These are phyloP conservation scores for Pseudorectes ferrugineus DNA, from an alignment of 2,113 vertebrate species.

Conservation along the genomic window DNA sequence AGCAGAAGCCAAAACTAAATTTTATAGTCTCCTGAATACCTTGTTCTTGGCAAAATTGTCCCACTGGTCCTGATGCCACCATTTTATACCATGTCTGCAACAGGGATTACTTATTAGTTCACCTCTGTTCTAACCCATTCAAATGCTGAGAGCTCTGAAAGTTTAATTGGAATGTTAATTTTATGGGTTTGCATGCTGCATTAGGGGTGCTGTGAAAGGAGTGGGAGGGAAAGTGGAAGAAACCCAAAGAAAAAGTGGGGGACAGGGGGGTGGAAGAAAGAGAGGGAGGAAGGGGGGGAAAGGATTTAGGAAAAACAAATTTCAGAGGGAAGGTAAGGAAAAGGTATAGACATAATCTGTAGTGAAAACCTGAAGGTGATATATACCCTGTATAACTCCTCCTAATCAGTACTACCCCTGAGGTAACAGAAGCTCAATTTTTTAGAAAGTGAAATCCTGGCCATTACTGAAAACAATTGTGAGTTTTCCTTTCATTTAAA, in stretches of 20 bases:
- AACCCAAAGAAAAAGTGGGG: neutral
- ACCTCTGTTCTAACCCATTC: neutral
- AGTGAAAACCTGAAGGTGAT: neutral
- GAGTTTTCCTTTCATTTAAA: neutral
- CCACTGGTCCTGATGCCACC: neutral
- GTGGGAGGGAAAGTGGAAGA: neutral
- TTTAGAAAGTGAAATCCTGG: neutral
- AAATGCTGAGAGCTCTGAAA: neutral
- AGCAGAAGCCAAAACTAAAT: neutral
- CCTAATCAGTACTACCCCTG: neutral
- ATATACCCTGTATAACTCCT: neutral
- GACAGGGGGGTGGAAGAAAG: accelerated
- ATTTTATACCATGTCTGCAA: neutral
- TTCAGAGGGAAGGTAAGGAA: neutral
- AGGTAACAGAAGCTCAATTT: neutral
- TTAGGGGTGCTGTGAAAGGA: neutral
- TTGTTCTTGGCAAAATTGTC: neutral
- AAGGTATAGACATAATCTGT: neutral
- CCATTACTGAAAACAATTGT: neutral
- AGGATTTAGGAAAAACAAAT: neutral
- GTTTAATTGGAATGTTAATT: neutral
- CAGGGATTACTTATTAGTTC: neutral
- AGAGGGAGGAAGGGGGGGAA: accelerated
- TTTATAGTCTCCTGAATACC: neutral
- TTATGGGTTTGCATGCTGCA: neutral